Percentiles rank a stretch among this genome's conserved stretches.
Conservation (phyloP, 1,140 invertebrate genomes). For the Bombus soroeensis region DNA sequence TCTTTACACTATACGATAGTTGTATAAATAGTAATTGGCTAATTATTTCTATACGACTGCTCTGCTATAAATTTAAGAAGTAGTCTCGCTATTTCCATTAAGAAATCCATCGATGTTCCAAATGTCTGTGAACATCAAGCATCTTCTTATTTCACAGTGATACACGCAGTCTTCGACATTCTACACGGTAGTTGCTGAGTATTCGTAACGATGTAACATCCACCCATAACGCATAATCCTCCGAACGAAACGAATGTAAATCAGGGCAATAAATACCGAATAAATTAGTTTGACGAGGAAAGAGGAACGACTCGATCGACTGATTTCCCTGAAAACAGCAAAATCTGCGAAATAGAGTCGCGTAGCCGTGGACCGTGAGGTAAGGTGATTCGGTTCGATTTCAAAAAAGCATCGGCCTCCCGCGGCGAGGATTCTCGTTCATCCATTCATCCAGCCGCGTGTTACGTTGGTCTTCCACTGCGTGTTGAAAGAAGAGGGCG, state of each 20-base stretch:
- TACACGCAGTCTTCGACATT: neutral
- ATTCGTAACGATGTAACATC: neutral
- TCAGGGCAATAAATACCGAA: neutral
- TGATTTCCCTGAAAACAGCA: neutral
- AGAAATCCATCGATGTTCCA: neutral
- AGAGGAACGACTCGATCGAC: neutral
- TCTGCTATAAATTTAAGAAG: too few relatives aligned
- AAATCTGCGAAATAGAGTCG: constrained; percentile 10
- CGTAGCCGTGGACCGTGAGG: neutral
- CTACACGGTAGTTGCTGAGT: neutral
- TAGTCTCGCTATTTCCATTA: too few relatives aligned
- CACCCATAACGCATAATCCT: neutral
- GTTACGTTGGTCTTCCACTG: constrained; percentile 65
- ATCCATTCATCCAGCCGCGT: constrained; percentile 67
- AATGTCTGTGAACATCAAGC: neutral
- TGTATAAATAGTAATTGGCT: too few relatives aligned
- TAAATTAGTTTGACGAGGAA: neutral
- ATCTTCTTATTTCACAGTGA: neutral
- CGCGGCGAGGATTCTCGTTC: constrained; percentile 57
- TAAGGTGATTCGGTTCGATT: constrained; percentile 62
- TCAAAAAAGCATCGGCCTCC: constrained; percentile 67
- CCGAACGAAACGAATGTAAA: neutral
- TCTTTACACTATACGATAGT: too few relatives aligned
- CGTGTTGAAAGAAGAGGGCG: constrained; percentile 62
- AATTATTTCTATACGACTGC: too few relatives aligned